Conservation (phyloP, 1,140 invertebrate genomes). For the Polyergus mexicanus region DNA sequence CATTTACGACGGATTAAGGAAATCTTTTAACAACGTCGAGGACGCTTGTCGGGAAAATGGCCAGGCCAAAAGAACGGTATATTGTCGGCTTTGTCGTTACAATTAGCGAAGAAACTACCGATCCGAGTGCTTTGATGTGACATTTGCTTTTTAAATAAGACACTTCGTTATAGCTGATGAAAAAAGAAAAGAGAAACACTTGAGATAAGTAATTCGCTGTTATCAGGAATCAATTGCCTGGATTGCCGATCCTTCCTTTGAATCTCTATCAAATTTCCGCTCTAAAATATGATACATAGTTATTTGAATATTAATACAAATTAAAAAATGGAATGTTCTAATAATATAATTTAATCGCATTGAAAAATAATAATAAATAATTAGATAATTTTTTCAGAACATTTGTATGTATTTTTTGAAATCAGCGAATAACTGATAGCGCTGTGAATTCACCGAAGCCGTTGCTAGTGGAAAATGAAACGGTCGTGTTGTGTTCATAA, state of each 20-base stretch:
- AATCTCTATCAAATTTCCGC: background rate
- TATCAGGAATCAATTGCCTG: conserved; percentile 11
- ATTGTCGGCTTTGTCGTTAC: conserved; percentile 47
- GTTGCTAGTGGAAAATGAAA: conserved; percentile 1
- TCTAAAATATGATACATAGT: background rate
- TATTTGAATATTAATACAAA: background rate
- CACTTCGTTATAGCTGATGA: conserved; percentile 24
- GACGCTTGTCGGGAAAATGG: conserved; percentile 38
- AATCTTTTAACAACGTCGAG: conserved; percentile 41
- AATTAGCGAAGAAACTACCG: conserved; percentile 69
- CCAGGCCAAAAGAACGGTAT: conserved; percentile 32
- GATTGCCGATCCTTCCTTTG: background rate
- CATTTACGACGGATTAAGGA: conserved; percentile 62
- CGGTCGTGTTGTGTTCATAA: conserved; percentile 58
- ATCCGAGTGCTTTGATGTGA: conserved; percentile 49
- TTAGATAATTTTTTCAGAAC: background rate
- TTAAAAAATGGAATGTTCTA: background rate
- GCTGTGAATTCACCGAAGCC: background rate
- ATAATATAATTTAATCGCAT: background rate
- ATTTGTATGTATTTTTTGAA: background rate
- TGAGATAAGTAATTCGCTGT: conserved; percentile 34
- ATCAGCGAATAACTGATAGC: background rate
- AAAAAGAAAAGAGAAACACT: conserved; percentile 7
- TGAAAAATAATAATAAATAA: background rate
- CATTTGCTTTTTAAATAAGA: conserved; percentile 56